Base-by-base conservation (phyloP, 2,888 invertebrate genomes). In the Xanthia togata region DNA sequence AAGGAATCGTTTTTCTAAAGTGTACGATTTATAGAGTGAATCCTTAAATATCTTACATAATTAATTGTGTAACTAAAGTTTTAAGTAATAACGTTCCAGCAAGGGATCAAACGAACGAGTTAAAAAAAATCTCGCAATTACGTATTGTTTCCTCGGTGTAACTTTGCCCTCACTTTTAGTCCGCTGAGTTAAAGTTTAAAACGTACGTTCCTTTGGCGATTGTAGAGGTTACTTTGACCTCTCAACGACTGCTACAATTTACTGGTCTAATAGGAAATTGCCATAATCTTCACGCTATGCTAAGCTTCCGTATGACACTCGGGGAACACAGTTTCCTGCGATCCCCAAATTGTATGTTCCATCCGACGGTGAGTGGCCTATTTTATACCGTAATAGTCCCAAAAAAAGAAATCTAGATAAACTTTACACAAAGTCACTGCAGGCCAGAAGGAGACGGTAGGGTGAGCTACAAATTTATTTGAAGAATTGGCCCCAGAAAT, bases 201-300 rank as follows among this genome's bases (percentile, higher is more conserved):
- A 38, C 9, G n/a, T 17, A n/a, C 8, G 6, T 38, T 23, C 8
- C 20, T 23, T 11, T 35, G 12, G 23, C 23, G 3, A 23, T 12
- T 12, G 35, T 35, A 62, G 62, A 38, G 35, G 23, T 38, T 62
- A 41, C 20, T 26, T 64, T 26, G n/a, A 64, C 63, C 50, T 59
- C 59, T 72, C 59, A 80, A 53, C 35, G 44, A 23, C 53, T 50
- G 4, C 26, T 20, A 60, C 57, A 72, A 57, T 44, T 78, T 72
- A 53, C 59, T 20, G 35, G 44, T 65, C 65, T n/a, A 65, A 65
- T 41, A 78, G 64, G 73, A 81, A 73, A 81, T 55, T 73, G 59
- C 44, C 5, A 73, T 5, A 44, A 78, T 78, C 78, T 41, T 78
- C 64, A 65, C 38, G 35, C 44, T 23, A 38, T 53, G 59, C 41